phyloP scores from a whole-genome alignment of 1,140 invertebrate genomes.

The Drosophila ambigua region DNA sequence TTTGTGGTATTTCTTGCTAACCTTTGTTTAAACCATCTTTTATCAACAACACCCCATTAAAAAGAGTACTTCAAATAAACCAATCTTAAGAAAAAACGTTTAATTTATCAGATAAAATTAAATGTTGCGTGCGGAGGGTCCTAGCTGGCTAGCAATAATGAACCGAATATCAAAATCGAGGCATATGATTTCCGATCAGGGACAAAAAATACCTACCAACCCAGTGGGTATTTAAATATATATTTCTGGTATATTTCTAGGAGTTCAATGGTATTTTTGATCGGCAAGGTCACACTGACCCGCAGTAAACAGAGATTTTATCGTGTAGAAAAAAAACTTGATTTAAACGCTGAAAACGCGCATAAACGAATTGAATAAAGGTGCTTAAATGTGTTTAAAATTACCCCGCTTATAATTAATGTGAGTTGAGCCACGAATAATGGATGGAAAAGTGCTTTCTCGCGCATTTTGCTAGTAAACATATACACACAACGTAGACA shows the following conservation, averaged over 20 bases:
- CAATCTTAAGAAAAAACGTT: too few relatives aligned
- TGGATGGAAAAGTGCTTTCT: slow-evolving; percentile 8
- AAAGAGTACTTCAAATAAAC: too few relatives aligned
- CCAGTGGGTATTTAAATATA: neutral
- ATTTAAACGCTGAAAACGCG: slow-evolving; percentile 27
- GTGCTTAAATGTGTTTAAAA: slow-evolving; percentile 23
- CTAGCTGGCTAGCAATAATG: too few relatives aligned
- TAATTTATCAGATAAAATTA: too few relatives aligned
- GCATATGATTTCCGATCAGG: too few relatives aligned
- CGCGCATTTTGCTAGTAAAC: slow-evolving; percentile 15
- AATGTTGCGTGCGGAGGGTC: too few relatives aligned
- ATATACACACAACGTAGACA: slow-evolving; percentile 61
- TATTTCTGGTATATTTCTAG: neutral
- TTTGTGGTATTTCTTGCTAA: too few relatives aligned
- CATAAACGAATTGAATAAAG: slow-evolving; percentile 4
- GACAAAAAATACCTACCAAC: too few relatives aligned
- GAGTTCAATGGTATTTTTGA: neutral
- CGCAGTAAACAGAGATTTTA: slow-evolving; percentile 75
- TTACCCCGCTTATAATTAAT: neutral
- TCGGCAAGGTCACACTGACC: slow-evolving; percentile 16
- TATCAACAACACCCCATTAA: too few relatives aligned
- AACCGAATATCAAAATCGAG: too few relatives aligned
- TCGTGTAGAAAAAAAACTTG: slow-evolving; percentile 59
- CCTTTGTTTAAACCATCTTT: too few relatives aligned
- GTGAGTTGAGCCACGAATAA: slow-evolving; percentile 7